A percentile compares a stretch with the other conserved stretches of the same genome.
Evolutionary conservation across 2,888 invertebrate genomes (phyloP).

Genomic region (Drosophila anceps): DNA sequence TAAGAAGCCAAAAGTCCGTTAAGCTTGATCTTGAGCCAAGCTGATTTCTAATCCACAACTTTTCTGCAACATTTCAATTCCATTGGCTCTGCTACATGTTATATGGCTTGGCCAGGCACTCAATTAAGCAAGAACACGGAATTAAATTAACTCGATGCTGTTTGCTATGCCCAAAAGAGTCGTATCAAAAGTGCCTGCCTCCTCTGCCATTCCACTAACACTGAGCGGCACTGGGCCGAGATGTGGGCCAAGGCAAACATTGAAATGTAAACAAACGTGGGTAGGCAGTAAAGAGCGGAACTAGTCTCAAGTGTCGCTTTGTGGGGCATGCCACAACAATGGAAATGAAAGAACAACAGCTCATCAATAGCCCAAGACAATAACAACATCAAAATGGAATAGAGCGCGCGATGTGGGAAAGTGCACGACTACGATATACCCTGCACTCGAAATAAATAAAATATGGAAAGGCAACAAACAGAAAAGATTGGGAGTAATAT

Average conservation of each 20-base stretch:
- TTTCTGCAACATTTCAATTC: slow-evolving; percentile 49
- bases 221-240: neutral
- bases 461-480: no score
- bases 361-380: slow-evolving; percentile 67
- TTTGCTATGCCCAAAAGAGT: slow-evolving; percentile 63
- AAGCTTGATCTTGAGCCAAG: slow-evolving; percentile 5
- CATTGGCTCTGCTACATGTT: slow-evolving; percentile 28
- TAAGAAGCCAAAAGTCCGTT: slow-evolving; percentile 15
- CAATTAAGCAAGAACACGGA: slow-evolving; percentile 68
- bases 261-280: slow-evolving; percentile 65
- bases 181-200: slow-evolving; percentile 49
- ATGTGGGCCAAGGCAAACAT: slow-evolving; percentile 54
- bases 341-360: slow-evolving; percentile 75
- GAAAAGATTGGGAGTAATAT: neutral
- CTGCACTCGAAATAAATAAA: neutral
- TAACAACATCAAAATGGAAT: slow-evolving; percentile 17
- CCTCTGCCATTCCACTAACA: neutral
- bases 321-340: slow-evolving; percentile 43
- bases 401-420: neutral
- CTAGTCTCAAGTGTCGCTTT: slow-evolving; percentile 68
- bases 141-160: slow-evolving; percentile 71
- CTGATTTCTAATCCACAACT: slow-evolving; percentile 26
- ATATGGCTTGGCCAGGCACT: slow-evolving; percentile 62
- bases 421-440: neutral
- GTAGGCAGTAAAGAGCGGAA: slow-evolving; percentile 22